Evolutionary conservation across 2,113 vertebrate genomes (phyloP).

Genomic region (Caranx ignobilis): DNA sequence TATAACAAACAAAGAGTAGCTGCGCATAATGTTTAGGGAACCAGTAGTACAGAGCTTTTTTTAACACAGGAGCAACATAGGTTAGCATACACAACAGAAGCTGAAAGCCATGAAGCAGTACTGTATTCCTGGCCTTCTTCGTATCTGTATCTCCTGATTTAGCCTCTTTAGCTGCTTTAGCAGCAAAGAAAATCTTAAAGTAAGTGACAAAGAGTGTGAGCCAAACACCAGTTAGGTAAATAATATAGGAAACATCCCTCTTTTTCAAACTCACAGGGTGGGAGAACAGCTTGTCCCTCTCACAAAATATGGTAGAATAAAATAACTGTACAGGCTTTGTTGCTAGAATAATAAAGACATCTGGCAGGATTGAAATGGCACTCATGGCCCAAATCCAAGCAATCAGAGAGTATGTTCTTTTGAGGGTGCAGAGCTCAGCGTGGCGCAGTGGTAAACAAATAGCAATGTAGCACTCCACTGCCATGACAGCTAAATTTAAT

Average conservation of each 20-base stretch:
- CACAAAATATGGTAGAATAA: slow-evolving; percentile 54
- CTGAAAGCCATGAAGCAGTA: slow-evolving; percentile 64
- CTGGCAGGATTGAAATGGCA: slow-evolving; percentile 38
- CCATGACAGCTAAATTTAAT: slow-evolving; percentile 66
- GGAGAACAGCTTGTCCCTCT: slow-evolving; percentile 40
- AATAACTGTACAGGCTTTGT: slow-evolving; percentile 51
- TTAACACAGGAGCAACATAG: slow-evolving; percentile 26
- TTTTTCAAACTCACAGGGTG: slow-evolving; percentile 50
- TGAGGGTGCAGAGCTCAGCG: slow-evolving; percentile 63
- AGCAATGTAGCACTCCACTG: slow-evolving; percentile 75
- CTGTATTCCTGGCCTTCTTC: slow-evolving; percentile 53
- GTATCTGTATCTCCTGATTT: slow-evolving; percentile 40
- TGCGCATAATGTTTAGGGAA: slow-evolving; percentile 15
- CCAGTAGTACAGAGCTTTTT: not conserved
- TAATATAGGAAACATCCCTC: slow-evolving; percentile 40
- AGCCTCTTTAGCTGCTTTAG: slow-evolving; percentile 34
- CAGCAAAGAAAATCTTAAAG: slow-evolving; percentile 62
- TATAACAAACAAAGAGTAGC: slow-evolving; percentile 11
- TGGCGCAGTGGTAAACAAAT: slow-evolving; percentile 73
- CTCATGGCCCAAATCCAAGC: slow-evolving; percentile 66
- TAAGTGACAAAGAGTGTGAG: slow-evolving; percentile 65
- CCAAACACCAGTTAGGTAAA: slow-evolving; percentile 63
- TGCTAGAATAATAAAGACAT: slow-evolving; percentile 66
- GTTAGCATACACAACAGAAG: slow-evolving; percentile 65
- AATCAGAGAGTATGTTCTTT: slow-evolving; percentile 65